Evolutionary conservation across 2,113 vertebrate genomes (phyloP).

Genomic region (Menidia beryllina): DNA sequence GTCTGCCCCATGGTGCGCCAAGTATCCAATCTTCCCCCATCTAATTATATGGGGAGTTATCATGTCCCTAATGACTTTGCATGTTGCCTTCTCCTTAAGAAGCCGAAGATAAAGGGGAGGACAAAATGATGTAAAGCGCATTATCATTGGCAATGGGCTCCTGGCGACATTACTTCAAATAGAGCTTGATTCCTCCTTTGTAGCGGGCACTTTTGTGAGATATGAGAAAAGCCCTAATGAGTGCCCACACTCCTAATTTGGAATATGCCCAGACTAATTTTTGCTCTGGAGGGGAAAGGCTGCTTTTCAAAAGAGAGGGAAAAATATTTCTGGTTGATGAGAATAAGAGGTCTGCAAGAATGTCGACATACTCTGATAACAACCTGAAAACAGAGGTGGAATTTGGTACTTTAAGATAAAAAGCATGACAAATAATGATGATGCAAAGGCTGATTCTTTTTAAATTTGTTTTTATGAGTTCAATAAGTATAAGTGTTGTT

Average conservation of each 20-base stretch:
- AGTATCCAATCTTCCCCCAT: conserved; percentile 69
- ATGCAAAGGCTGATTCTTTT: conserved; percentile 2
- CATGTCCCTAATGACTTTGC: conserved; percentile 75
- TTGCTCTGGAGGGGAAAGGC: conserved; percentile 46
- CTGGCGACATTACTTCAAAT: conserved; percentile 72
- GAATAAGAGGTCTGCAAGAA: conserved; percentile 31
- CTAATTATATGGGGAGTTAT: conserved; percentile 76
- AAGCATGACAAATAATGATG: neutral
- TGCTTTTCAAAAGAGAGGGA: conserved; percentile 42
- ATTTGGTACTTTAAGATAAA: conserved; percentile 1
- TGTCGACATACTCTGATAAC: conserved; percentile 25
- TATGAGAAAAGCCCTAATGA: conserved; percentile 71
- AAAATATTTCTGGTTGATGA: conserved; percentile 36
- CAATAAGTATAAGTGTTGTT: neutral
- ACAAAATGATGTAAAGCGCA: conserved; percentile 79
- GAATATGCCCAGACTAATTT: conserved; percentile 61
- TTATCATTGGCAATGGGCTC: conserved; percentile 72
- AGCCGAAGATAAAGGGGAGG: conserved; percentile 73
- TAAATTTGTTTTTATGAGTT: neutral
- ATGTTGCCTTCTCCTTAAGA: conserved; percentile 75
- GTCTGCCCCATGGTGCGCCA: conserved; percentile 68
- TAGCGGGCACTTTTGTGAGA: conserved; percentile 68
- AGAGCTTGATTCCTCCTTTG: conserved; percentile 71
- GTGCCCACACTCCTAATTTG: conserved; percentile 66
- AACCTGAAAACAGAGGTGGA: conserved; percentile 1